Evolutionary conservation across 2,888 invertebrate genomes (phyloP).

Genomic region (Chrysodeixis includens): DNA sequence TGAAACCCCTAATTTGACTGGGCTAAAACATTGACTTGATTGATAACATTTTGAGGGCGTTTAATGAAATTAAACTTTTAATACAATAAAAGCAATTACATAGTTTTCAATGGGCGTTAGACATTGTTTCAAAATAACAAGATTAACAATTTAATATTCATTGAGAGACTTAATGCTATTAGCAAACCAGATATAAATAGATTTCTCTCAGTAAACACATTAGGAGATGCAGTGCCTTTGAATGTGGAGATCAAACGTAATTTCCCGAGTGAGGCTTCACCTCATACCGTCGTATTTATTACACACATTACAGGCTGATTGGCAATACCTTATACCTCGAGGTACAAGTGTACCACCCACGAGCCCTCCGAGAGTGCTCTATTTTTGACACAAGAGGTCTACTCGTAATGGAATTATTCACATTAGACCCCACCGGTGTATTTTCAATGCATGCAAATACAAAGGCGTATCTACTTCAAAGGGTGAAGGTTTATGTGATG

Average conservation of each 20-base stretch:
- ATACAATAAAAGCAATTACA: no score
- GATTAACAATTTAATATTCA: no score
- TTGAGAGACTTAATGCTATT: background rate
- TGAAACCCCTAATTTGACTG: no score
- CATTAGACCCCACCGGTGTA: background rate
- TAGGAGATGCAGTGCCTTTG: background rate
- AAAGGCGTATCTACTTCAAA: background rate
- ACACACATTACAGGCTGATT: slow-evolving; percentile 2
- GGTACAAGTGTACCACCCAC: background rate
- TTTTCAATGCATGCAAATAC: background rate
- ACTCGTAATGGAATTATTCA: background rate
- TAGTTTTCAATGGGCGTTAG: no score
- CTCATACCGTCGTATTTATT: slow-evolving; percentile 1
- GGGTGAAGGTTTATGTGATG: background rate
- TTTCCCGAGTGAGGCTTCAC: slow-evolving; percentile 3
- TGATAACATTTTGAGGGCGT: no score
- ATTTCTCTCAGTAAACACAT: background rate
- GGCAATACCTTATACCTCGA: background rate
- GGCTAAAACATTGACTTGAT: no score
- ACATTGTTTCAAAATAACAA: no score
- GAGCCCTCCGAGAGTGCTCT: background rate
- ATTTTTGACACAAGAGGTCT: background rate
- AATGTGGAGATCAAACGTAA: background rate
- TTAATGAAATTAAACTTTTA: no score
- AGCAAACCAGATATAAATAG: background rate